phyloP scores from a whole-genome alignment of 2,888 invertebrate species.

The Smittia aterrima region DNA sequence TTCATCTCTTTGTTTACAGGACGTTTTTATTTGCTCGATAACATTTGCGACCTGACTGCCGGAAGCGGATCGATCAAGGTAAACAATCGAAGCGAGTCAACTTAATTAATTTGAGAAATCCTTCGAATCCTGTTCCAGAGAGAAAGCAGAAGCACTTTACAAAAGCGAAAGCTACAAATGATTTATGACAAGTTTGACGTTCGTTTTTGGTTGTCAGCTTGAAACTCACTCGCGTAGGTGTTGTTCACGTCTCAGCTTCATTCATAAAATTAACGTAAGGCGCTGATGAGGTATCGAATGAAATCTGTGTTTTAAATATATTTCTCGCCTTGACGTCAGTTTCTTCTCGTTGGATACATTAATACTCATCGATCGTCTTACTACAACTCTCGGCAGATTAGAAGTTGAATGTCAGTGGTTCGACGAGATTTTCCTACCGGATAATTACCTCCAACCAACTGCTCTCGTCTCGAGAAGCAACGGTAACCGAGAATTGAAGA shows the following conservation, averaged over 20 bases:
- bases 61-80: neutral
- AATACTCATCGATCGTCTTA: neutral
- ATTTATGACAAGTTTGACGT: neutral
- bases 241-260: neutral
- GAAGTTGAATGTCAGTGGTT: slow-evolving; percentile 1
- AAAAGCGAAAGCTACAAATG: neutral
- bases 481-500: neutral
- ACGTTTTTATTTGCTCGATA: slow-evolving; percentile 6
- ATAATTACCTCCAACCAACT: neutral
- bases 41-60: neutral
- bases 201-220: neutral
- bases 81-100: neutral
- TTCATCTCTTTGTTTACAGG: neutral
- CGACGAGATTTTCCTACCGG: neutral
- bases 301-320: neutral
- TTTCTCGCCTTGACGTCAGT: neutral
- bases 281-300: neutral
- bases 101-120: neutral
- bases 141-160: slow-evolving; percentile 1
- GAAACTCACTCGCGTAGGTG: neutral
- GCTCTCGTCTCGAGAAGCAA: neutral
- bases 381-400: neutral
- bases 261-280: neutral
- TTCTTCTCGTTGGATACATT: neutral
- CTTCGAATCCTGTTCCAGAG: no score